Evolutionary conservation across 2,888 invertebrate genomes (phyloP).

Genomic region (Netelia fuscicornis): DNA sequence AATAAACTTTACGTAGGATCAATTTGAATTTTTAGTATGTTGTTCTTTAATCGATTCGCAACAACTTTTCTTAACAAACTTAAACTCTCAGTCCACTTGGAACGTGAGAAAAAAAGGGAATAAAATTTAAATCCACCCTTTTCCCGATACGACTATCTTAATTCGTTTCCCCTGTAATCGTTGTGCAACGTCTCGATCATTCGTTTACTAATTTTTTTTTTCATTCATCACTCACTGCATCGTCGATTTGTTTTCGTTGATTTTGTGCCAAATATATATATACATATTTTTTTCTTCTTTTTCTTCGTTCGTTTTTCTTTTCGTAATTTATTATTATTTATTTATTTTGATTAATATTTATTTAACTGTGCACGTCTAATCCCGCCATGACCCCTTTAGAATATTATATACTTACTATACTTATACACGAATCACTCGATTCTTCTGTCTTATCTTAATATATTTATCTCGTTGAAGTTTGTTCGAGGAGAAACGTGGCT

Average conservation of each 20-base stretch:
- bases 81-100: too few relatives aligned
- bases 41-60: too few relatives aligned
- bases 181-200: conserved; percentile 21
- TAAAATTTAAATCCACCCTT: too few relatives aligned
- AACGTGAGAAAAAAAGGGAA: too few relatives aligned
- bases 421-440: conserved; percentile 62
- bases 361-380: conserved; percentile 64
- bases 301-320: conserved; percentile 60
- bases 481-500: conserved; percentile 44
- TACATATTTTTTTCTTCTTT: neutral
- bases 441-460: conserved; percentile 33
- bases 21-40: too few relatives aligned
- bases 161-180: conserved; percentile 63
- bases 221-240: conserved; percentile 45
- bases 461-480: conserved; percentile 52
- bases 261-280: conserved; percentile 29
- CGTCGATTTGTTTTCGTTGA: conserved; percentile 41
- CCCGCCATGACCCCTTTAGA: conserved; percentile 48
- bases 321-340: conserved; percentile 70
- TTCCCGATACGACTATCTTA: conserved; percentile 24
- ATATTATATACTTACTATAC: conserved; percentile 37
- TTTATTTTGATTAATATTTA: conserved; percentile 66
- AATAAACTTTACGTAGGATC: too few relatives aligned
- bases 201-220: conserved; percentile 24
- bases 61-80: too few relatives aligned